These are phyloP conservation scores for Metacarcinus magister DNA, from an alignment of 2,888 invertebrate species.

Conservation along the genomic window DNA sequence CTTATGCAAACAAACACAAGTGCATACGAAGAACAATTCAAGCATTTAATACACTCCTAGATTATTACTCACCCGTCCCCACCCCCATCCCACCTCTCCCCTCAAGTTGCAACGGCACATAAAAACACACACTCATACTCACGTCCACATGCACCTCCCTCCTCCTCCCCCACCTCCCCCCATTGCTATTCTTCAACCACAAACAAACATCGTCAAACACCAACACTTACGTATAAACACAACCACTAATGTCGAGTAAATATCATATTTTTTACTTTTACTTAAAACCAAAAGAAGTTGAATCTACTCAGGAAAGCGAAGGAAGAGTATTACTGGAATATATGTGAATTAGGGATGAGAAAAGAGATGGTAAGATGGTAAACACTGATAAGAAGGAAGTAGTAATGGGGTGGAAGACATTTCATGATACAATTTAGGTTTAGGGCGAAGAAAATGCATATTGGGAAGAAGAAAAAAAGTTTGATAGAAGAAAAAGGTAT, in stretches of 20 bases:
- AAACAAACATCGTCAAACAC: neutral
- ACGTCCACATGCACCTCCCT: slow-evolving; percentile 12
- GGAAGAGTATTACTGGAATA: neutral
- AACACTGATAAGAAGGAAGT: neutral
- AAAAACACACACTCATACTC: slow-evolving; percentile 38
- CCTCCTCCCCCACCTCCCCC: neutral
- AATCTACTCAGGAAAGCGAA: neutral
- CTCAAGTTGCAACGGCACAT: neutral
- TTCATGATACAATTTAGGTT: no score
- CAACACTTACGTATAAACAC: no score
- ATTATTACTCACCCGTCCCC: neutral
- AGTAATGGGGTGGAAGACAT: neutral
- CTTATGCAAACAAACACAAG: neutral
- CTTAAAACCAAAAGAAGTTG: neutral
- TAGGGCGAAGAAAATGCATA: no score
- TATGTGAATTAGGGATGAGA: neutral
- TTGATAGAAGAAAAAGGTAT: no score
- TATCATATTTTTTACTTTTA: no score
- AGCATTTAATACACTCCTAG: neutral
- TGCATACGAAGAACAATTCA: neutral
- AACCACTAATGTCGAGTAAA: no score
- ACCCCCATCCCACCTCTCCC: neutral
- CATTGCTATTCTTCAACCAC: neutral
- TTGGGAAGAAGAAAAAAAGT: no score
- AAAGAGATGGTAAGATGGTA: neutral